Percentiles rank a stretch among this genome's conserved stretches.
Conservation (phyloP, 2,888 invertebrate genomes). For the Dyspetes luteomarginatus region DNA sequence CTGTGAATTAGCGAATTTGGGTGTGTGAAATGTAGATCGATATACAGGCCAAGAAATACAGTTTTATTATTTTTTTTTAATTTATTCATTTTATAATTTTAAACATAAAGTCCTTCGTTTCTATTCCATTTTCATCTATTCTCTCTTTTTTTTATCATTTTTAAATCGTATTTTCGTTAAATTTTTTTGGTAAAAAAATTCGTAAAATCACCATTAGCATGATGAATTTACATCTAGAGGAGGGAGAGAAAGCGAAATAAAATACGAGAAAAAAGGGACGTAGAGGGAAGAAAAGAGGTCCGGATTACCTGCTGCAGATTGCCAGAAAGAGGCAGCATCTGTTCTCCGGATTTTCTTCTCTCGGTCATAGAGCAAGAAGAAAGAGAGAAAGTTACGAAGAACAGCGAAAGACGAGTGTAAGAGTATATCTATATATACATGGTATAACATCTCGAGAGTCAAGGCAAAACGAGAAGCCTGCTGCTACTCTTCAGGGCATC, state of each 20-base stretch:
- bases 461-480: slow-evolving; percentile 66
- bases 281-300: slow-evolving; percentile 14
- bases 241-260: slow-evolving; percentile 1
- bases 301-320: slow-evolving; percentile 60
- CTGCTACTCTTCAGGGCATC: slow-evolving; percentile 61
- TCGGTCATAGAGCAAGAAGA: slow-evolving; percentile 33
- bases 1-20: no score
- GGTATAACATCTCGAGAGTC: slow-evolving; percentile 52
- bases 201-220: not conserved
- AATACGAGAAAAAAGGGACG: slow-evolving; percentile 39
- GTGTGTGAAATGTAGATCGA: no score
- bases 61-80: no score
- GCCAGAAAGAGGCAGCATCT: slow-evolving; percentile 71
- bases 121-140: no score
- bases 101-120: no score
- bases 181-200: not conserved
- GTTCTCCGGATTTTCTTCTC: slow-evolving; percentile 73
- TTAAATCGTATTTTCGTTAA: no score
- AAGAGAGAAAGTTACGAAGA: slow-evolving; percentile 16
- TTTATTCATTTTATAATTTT: no score
- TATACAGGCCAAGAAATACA: no score
- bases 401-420: slow-evolving; percentile 24
- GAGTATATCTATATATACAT: slow-evolving; percentile 33
- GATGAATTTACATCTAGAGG: slow-evolving; percentile 72
- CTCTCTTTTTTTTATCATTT: no score